Percentiles rank a stretch among this genome's conserved stretches.
phyloP scores from a whole-genome alignment of 2,113 vertebrate species.

The Notarius quadriscutis region DNA sequence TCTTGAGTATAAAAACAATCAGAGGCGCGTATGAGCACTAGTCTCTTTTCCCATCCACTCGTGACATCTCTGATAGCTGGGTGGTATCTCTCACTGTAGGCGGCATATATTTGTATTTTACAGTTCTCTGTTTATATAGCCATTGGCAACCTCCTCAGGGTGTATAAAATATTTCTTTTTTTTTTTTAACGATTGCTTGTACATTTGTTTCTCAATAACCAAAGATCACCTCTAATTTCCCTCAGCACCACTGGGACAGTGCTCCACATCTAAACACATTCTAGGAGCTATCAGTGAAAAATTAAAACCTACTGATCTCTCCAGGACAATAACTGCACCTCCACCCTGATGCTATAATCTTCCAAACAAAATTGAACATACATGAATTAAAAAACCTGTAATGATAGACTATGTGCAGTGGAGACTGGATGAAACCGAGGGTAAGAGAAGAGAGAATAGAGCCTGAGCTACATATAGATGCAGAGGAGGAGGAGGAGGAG shows the following conservation, averaged over 20 bases:
- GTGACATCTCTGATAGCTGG: neutral
- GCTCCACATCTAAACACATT: neutral
- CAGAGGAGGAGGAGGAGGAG: neutral
- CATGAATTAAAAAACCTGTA: neutral
- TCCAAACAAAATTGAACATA: neutral
- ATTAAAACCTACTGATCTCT: neutral
- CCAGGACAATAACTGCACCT: neutral
- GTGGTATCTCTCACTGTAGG: neutral
- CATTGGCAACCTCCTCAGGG: neutral
- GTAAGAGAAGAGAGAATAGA: neutral
- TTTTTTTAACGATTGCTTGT: neutral
- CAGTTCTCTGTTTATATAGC: neutral
- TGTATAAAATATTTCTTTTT: neutral
- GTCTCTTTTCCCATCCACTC: neutral
- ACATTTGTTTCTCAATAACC: neutral
- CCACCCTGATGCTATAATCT: neutral
- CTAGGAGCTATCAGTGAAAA: neutral
- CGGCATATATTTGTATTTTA: neutral
- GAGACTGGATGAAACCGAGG: neutral
- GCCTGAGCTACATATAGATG: neutral
- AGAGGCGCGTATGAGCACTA: neutral
- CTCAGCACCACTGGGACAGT: neutral
- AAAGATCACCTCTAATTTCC: neutral
- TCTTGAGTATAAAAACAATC: neutral
- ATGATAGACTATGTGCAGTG: neutral